A percentile compares a stretch with the other conserved stretches of the same genome.
These are phyloP conservation scores for Gymnocheta viridis DNA, from an alignment of 2,888 invertebrate species.

Conservation along the genomic window DNA sequence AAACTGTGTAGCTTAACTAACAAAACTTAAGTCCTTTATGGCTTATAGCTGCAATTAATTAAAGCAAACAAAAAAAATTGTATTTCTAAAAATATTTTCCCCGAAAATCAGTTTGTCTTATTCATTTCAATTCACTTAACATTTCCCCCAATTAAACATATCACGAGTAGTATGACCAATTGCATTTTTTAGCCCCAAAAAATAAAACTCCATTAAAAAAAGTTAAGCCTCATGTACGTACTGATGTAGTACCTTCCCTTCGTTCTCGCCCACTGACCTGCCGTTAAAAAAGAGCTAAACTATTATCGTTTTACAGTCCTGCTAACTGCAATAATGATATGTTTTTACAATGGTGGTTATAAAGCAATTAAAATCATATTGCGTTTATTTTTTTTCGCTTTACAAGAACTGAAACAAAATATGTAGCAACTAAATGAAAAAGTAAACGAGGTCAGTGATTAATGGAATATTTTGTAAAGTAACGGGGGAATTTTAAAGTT, in stretches of 20 bases:
- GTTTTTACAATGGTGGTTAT: constrained; percentile 40
- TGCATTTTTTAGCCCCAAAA: not conserved
- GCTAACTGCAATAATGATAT: constrained; percentile 50
- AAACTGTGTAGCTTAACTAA: too few relatives aligned
- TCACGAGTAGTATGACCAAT: not conserved
- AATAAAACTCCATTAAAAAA: not conserved
- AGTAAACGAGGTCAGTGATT: constrained; percentile 57
- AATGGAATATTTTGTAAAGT: constrained; percentile 15
- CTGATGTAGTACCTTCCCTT: too few relatives aligned
- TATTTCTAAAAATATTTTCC: not conserved
- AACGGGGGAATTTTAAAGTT: constrained; percentile 5
- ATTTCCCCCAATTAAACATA: not conserved
- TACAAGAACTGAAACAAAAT: not conserved
- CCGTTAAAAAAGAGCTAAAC: constrained; percentile 7
- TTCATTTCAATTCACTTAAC: not conserved
- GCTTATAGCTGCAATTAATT: too few relatives aligned
- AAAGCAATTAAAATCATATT: constrained; percentile 60
- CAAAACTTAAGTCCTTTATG: too few relatives aligned
- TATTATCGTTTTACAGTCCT: constrained; percentile 11
- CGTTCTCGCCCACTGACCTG: not conserved
- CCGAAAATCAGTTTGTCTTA: not conserved
- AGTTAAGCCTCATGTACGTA: not conserved
- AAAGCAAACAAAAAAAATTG: not conserved
- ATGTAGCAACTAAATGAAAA: not conserved
- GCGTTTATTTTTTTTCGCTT: constrained; percentile 10